These are phyloP conservation scores for Lottia gigantea DNA, from an alignment of 2,888 invertebrate genomes.

Conservation along the genomic window DNA sequence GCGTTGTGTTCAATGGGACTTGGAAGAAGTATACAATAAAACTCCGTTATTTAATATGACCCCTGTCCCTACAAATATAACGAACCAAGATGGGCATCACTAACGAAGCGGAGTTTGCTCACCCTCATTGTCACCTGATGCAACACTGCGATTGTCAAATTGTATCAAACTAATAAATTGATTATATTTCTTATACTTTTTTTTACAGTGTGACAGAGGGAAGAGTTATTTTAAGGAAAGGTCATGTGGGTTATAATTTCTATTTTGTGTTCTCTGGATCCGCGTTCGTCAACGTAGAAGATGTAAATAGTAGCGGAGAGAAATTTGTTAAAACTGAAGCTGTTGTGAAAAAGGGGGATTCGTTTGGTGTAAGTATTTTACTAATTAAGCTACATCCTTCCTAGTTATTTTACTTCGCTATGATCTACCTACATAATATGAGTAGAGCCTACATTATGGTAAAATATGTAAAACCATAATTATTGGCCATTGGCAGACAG, in stretches of 20 bases:
- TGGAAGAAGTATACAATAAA: neutral
- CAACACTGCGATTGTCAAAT: no score
- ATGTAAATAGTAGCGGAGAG: slow-evolving; percentile 37
- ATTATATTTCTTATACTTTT: neutral
- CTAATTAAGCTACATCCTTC: neutral
- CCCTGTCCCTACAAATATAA: no score
- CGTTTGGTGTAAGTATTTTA: slow-evolving; percentile 48
- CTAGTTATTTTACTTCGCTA: neutral
- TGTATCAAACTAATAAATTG: neutral
- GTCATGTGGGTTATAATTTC: slow-evolving; percentile 53
- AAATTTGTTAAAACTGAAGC: slow-evolving; percentile 46
- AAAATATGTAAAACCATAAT: no score
- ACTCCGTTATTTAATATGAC: neutral
- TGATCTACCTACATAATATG: no score
- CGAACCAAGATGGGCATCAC: no score
- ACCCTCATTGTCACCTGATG: no score
- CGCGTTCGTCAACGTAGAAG: slow-evolving; percentile 49
- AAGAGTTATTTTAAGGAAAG: slow-evolving; percentile 50
- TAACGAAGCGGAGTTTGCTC: no score
- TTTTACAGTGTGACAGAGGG: slow-evolving; percentile 45
- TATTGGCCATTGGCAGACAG: no score
- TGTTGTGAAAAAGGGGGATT: slow-evolving; percentile 45
- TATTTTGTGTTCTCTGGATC: slow-evolving; percentile 56
- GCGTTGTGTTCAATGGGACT: no score
- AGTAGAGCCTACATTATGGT: no score